Conservation (phyloP, 2,797 vertebrate species). For the Oreochromis grahami region DNA sequence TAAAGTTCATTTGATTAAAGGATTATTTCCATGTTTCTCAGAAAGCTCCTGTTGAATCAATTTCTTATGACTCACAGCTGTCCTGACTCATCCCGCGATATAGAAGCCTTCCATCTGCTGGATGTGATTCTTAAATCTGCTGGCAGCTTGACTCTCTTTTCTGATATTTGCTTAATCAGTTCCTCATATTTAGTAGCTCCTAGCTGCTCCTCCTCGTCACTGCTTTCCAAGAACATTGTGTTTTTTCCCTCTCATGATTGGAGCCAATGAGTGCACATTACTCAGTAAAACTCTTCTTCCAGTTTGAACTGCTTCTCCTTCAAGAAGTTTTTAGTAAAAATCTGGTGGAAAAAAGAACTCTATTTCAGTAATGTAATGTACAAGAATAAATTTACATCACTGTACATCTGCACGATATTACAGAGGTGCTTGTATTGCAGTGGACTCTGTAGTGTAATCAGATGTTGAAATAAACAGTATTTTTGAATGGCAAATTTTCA, state of each 20-base stretch:
- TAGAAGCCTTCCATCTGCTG: neutral
- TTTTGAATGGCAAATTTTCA: too few relatives aligned
- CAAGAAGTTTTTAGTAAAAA: neutral
- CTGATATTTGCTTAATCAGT: constrained; percentile 4
- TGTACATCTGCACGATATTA: neutral
- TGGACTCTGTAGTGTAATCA: too few relatives aligned
- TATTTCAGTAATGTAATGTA: neutral
- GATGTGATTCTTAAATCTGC: constrained; percentile 11
- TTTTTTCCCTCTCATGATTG: neutral
- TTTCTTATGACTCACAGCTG: too few relatives aligned
- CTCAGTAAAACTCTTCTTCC: constrained; percentile 31
- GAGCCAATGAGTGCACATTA: neutral
- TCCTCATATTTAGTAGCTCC: constrained; percentile 1
- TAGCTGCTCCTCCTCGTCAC: constrained; percentile 10
- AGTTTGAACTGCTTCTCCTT: constrained; percentile 26
- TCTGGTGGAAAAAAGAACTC: too few relatives aligned
- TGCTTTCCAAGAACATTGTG: constrained; percentile 27
- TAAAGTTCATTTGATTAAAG: too few relatives aligned
- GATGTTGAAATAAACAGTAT: too few relatives aligned
- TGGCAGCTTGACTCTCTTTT: constrained; percentile 21
- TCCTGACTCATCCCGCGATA: too few relatives aligned
- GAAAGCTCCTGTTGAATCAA: too few relatives aligned
- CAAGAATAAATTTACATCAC: neutral
- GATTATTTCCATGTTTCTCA: too few relatives aligned
- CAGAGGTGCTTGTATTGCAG: too few relatives aligned